Base-by-base conservation (phyloP, 2,797 vertebrate species). In the Sebastes nivosus region DNA sequence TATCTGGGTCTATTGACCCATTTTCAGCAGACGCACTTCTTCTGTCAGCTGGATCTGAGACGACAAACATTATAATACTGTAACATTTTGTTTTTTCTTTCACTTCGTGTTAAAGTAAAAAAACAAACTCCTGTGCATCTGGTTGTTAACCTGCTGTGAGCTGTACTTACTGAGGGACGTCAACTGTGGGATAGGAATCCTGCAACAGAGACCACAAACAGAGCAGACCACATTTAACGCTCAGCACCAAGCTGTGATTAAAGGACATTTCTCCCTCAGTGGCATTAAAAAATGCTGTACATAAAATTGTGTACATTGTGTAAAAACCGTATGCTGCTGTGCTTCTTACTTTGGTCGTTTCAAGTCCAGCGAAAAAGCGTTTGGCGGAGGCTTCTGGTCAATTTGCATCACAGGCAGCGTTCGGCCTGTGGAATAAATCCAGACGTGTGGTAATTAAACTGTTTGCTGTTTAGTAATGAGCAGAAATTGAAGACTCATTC, bases 341-440 rank as follows among this genome's bases (percentile, higher is more conserved):
- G 10, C 14, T 69, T 25, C 89, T 90, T 90, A 95, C 94, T 92
- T 94, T 76, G 87, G 80, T 70, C 86, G 85, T 67, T 87, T 87
- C 7, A 88, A 24, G 65, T 94, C 95, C 77, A 92, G 55, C 1
- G 90, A 16, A 3, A 84, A 80, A 4, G 72, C 6, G 67, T 81
- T 94, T 1, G 24, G 2, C 14, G 36, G 24, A 52, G 16, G 25
- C 42, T 81, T 88, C 8, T 58, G 79, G 36, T 85, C 74, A 20
- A 25, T 71, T 38, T 55, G 68, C 13, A 46, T 75, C 60, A 34
- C 66, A 64, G 85, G 85, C 24, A 88, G 57, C 0, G 85, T 77
- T 60, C 46, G 75, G 16, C 76, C 94, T 95, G 80, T 50, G 16
- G 75, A 54, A 54, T 50, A 76, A 54, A 82, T 32, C 54, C 29